Evolutionary conservation across 2,797 vertebrate genomes (phyloP).

Genomic region (Basileuterus tristriatus): DNA sequence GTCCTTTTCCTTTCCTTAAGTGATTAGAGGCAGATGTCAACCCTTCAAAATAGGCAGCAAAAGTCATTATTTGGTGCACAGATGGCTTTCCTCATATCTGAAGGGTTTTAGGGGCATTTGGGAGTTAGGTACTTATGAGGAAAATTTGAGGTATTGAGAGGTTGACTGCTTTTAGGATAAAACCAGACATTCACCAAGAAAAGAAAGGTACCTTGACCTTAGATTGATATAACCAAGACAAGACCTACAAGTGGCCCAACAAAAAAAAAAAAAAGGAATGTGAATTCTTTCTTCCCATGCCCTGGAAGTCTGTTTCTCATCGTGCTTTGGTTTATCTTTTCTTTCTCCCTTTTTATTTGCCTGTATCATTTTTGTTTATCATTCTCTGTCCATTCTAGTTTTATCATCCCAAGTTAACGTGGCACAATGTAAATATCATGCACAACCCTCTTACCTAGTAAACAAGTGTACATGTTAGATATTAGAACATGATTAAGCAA

Average conservation of each 20-base stretch:
- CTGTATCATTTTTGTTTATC: neutral
- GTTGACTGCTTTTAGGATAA: neutral
- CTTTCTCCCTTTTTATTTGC: neutral
- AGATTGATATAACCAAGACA: neutral
- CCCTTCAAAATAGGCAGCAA: neutral
- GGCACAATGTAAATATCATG: neutral
- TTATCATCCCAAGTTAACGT: neutral
- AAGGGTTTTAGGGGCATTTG: neutral
- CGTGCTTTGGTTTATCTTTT: neutral
- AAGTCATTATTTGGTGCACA: neutral
- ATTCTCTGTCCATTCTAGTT: neutral
- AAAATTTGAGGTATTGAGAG: neutral
- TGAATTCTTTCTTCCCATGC: neutral
- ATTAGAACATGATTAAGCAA: conserved; percentile 28
- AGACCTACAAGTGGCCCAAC: neutral
- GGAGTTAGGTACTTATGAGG: neutral
- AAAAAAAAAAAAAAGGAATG: neutral
- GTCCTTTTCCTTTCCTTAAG: neutral
- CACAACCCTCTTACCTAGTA: neutral
- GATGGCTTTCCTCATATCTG: neutral
- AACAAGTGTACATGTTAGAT: conserved; percentile 22
- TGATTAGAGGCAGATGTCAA: neutral
- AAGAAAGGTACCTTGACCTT: neutral
- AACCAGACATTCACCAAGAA: neutral
- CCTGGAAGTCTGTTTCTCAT: neutral